phyloP scores from a whole-genome alignment of 2,888 invertebrate genomes.

The Tromatobia lineatoria region DNA sequence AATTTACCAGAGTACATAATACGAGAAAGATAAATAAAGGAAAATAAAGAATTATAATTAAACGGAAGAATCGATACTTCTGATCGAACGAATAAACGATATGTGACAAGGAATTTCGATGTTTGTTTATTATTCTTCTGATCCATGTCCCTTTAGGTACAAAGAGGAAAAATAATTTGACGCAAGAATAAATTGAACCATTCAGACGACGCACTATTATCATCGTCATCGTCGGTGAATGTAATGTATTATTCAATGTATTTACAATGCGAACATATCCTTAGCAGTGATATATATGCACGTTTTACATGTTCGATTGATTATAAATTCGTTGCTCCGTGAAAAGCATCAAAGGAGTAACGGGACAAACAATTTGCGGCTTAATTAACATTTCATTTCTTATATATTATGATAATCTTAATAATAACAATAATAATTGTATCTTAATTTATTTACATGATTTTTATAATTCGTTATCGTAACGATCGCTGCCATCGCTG shows the following conservation, averaged over 20 bases:
- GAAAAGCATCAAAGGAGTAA: slow-evolving; percentile 66
- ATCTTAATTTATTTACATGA: slow-evolving; percentile 50
- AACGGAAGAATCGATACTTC: slow-evolving; percentile 60
- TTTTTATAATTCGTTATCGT: slow-evolving; percentile 30
- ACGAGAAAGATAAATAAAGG: slow-evolving; percentile 43
- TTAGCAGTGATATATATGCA: slow-evolving; percentile 59
- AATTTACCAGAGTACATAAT: slow-evolving; percentile 63
- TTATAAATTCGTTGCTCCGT: slow-evolving; percentile 71
- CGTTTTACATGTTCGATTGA: slow-evolving; percentile 49
- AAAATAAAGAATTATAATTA: slow-evolving; percentile 53
- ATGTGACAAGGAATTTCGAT: slow-evolving; percentile 63
- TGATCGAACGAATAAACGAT: slow-evolving; percentile 72
- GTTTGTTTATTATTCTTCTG: neutral
- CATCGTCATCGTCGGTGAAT: slow-evolving; percentile 56
- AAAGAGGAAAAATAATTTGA: neutral
- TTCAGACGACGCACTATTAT: slow-evolving; percentile 32
- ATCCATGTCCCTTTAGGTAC: neutral
- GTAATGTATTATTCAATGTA: slow-evolving; percentile 52
- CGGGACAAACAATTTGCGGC: slow-evolving; percentile 41
- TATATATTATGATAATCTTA: slow-evolving; percentile 35
- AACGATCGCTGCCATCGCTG: slow-evolving; percentile 23
- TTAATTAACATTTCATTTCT: slow-evolving; percentile 35
- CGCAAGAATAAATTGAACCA: slow-evolving; percentile 12
- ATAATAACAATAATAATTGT: slow-evolving; percentile 37
- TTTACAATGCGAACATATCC: slow-evolving; percentile 61